A percentile compares a stretch with the other conserved stretches of the same genome.
Evolutionary conservation across 2,888 invertebrate species (phyloP).

Genomic region (Sturmia bella): DNA sequence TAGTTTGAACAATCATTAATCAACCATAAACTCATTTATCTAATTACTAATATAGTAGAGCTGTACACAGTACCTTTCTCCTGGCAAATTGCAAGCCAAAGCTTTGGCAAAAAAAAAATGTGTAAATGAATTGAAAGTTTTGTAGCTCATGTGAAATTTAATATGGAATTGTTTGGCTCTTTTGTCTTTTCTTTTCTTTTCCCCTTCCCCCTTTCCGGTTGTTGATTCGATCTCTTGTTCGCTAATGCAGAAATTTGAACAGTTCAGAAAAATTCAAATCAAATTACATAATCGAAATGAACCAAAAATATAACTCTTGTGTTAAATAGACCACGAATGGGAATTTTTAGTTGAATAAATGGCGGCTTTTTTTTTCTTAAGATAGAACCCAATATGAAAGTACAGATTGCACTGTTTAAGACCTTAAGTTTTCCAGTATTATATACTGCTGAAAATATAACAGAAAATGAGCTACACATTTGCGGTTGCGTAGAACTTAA

Average conservation of each 20-base stretch:
- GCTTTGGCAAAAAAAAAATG: not conserved
- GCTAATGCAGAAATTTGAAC: conserved; percentile 20
- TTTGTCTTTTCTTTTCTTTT: not conserved
- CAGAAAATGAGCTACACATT: too few species aligned
- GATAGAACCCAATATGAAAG: too few species aligned
- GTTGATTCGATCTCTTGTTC: not conserved
- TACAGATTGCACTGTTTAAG: too few species aligned
- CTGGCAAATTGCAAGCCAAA: not conserved
- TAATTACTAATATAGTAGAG: conserved; percentile 47
- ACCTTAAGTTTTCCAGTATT: too few species aligned
- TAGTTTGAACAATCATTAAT: conserved; percentile 58
- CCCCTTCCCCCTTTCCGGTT: not conserved
- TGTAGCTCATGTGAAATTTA: conserved; percentile 21
- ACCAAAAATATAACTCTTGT: too few species aligned
- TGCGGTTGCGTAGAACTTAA: too few species aligned
- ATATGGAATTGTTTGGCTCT: not conserved
- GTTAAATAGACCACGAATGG: too few species aligned
- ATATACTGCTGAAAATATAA: too few species aligned
- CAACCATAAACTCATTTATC: conserved; percentile 59
- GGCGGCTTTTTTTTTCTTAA: too few species aligned
- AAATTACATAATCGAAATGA: too few species aligned
- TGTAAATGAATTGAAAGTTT: conserved; percentile 10
- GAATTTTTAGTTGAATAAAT: too few species aligned
- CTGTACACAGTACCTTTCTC: not conserved
- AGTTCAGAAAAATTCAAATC: too few species aligned